Percentiles rank a stretch among this genome's conserved stretches.
phyloP scores from a whole-genome alignment of 2,113 vertebrate species.

The Odontophorus gujanensis region DNA sequence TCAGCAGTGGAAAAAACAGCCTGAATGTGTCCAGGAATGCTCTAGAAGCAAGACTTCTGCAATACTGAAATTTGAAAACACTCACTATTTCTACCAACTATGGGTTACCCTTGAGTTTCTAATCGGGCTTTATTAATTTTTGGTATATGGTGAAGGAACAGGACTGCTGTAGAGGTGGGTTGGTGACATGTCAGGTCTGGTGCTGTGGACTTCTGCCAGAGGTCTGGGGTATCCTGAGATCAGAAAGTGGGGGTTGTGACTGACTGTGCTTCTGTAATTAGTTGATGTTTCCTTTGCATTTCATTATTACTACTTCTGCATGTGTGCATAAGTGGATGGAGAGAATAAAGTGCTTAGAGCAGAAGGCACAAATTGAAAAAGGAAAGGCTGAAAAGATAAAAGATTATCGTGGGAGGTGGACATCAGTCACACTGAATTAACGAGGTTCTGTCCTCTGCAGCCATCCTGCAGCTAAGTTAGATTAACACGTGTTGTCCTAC shows the following conservation, averaged over 20 bases:
- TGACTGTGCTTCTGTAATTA: not conserved
- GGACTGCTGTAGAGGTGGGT: not conserved
- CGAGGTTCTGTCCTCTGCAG: not conserved
- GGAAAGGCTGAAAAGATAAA: not conserved
- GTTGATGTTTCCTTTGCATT: not conserved
- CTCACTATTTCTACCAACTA: not conserved
- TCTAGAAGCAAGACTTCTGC: not conserved
- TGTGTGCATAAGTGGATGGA: not conserved
- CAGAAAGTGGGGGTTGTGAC: not conserved
- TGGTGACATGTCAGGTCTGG: accelerated
- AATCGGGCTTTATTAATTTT: not conserved
- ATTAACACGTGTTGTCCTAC: not conserved
- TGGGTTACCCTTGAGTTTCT: not conserved
- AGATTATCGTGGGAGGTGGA: not conserved
- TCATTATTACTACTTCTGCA: not conserved
- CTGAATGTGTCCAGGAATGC: not conserved
- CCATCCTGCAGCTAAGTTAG: not conserved
- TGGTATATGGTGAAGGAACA: not conserved
- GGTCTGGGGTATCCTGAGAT: not conserved
- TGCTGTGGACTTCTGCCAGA: not conserved
- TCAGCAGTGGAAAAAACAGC: not conserved
- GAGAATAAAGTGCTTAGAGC: not conserved
- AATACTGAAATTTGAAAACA: not conserved
- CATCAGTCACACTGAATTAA: not conserved
- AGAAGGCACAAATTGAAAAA: not conserved